Evolutionary conservation across 2,113 vertebrate genomes (phyloP).

Genomic region (Sinocyclocheilus anophthalmus): DNA sequence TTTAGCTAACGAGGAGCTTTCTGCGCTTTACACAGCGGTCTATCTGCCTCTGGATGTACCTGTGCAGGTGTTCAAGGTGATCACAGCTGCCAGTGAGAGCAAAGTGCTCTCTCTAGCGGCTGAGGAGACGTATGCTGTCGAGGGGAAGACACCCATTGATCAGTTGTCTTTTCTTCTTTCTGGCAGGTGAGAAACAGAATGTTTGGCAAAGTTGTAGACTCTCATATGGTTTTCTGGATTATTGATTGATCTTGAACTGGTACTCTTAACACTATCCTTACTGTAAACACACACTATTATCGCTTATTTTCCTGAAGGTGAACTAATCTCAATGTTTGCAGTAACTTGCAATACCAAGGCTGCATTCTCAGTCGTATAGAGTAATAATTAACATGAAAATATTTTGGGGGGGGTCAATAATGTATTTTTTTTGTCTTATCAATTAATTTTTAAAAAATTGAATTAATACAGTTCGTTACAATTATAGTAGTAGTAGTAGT

Average conservation of each 20-base stretch:
- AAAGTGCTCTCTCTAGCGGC: conserved; percentile 80
- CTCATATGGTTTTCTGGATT: too few relatives aligned
- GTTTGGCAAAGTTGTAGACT: not conserved
- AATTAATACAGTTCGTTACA: not conserved
- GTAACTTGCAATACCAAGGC: not conserved
- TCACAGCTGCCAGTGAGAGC: conserved; percentile 83
- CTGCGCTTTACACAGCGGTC: conserved; percentile 83
- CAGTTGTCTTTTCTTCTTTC: conserved; percentile 91
- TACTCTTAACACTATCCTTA: too few relatives aligned
- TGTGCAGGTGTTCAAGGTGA: conserved; percentile 85
- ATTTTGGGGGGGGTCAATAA: not conserved
- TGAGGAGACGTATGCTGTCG: conserved; percentile 89
- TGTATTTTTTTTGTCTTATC: not conserved
- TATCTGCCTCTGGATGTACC: conserved; percentile 92
- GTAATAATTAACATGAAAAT: not conserved
- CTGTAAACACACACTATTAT: not conserved
- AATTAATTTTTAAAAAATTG: not conserved
- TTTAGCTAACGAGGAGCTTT: conserved; percentile 79
- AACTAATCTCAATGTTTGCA: not conserved
- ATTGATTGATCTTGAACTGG: not conserved
- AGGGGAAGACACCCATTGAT: conserved; percentile 92
- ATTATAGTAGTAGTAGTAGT: not conserved
- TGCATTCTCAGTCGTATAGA: not conserved
- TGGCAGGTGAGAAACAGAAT: conserved; percentile 83
- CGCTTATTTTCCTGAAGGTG: not conserved